These are phyloP conservation scores for Drosophila monieri DNA, from an alignment of 2,888 invertebrate genomes.

Conservation along the genomic window DNA sequence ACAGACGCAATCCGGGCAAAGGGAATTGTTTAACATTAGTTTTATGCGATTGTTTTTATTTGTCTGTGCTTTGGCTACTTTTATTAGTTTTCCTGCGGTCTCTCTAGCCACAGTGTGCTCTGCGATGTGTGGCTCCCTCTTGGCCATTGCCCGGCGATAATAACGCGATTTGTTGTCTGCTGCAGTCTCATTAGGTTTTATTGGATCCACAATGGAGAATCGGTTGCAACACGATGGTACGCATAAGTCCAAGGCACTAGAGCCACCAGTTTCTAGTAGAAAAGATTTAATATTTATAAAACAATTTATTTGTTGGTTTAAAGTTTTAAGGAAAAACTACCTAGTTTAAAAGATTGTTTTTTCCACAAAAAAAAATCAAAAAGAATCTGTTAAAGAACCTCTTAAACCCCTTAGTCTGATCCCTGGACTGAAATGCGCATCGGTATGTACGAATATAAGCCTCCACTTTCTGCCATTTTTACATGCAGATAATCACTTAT, in stretches of 20 bases:
- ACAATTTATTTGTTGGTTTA: not conserved
- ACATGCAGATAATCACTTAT: constrained; percentile 63
- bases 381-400: not conserved
- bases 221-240: constrained; percentile 17
- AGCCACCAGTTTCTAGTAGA: not conserved
- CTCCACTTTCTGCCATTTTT: constrained; percentile 32
- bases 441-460: constrained; percentile 18
- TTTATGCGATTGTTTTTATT: constrained; percentile 58
- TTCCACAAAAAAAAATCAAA: not conserved
- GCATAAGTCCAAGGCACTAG: not conserved
- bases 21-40: constrained; percentile 65
- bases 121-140: constrained; percentile 26
- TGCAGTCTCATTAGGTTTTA: constrained; percentile 71
- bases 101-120: not conserved
- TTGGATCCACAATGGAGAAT: constrained; percentile 36
- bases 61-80: constrained; percentile 57
- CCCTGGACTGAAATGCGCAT: constrained; percentile 30
- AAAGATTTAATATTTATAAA: no score
- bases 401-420: not conserved
- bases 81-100: constrained; percentile 50
- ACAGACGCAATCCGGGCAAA: constrained; percentile 31
- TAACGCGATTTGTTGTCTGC: constrained; percentile 68
- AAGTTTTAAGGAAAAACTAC: no score
- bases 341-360: not conserved
- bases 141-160: constrained; percentile 64